Percentiles rank a stretch among this genome's conserved stretches.
These are phyloP conservation scores for Threskiornis aethiopicus DNA, from an alignment of 2,797 vertebrate species.

Conservation along the genomic window DNA sequence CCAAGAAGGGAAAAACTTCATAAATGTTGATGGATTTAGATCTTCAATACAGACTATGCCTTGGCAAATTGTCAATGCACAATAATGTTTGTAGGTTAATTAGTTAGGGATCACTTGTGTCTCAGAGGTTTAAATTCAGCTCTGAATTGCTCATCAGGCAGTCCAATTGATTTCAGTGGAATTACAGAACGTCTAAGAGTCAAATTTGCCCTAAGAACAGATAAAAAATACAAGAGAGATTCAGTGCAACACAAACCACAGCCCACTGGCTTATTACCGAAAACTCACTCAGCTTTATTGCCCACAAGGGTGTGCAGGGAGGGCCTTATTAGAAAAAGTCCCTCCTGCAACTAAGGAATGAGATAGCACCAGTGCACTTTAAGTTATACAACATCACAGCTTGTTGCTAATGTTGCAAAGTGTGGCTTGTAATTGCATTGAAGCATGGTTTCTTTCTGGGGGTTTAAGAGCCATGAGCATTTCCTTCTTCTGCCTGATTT, in stretches of 20 bases:
- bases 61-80: background rate
- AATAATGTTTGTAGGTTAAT: slow-evolving; percentile 58
- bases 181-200: slow-evolving; percentile 3
- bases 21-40: background rate
- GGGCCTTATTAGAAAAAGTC: background rate
- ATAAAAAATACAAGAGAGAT: background rate
- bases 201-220: slow-evolving; percentile 25
- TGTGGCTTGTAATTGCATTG: background rate
- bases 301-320: background rate
- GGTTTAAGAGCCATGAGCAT: background rate
- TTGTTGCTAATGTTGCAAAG: background rate
- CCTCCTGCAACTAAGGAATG: background rate
- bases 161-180: background rate
- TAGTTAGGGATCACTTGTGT: slow-evolving; percentile 41
- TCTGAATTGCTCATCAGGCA: slow-evolving; percentile 24
- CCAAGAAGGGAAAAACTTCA: background rate
- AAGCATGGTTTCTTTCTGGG: background rate
- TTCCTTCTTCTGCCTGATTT: background rate
- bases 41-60: background rate
- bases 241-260: background rate
- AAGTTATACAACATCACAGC: background rate
- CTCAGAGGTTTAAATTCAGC: slow-evolving; percentile 49
- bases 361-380: background rate
- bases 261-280: background rate
- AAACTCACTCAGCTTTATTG: background rate